A percentile compares a stretch with the other conserved stretches of the same genome.
phyloP scores from a whole-genome alignment of 2,113 vertebrate genomes.

The Callopanchax toddi region DNA sequence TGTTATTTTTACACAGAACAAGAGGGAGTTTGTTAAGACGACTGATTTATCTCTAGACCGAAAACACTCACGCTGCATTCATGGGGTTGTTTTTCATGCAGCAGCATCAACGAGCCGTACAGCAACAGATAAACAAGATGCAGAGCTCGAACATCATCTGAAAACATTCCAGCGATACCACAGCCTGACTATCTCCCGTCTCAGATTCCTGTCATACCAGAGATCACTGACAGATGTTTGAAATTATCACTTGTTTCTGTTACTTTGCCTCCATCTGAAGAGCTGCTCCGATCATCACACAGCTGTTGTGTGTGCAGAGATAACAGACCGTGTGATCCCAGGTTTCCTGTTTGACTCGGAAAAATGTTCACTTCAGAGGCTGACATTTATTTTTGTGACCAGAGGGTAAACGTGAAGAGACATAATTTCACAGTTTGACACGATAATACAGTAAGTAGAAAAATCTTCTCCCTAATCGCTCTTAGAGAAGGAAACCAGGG shows the following conservation, averaged over 20 bases:
- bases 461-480: neutral
- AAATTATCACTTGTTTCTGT: conserved; percentile 49
- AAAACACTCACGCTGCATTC: neutral
- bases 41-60: conserved; percentile 10
- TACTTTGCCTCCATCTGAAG: conserved; percentile 21
- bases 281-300: conserved; percentile 10
- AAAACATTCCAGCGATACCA: conserved; percentile 75
- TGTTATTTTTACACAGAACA: conserved; percentile 41
- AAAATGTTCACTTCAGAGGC: neutral
- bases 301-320: neutral
- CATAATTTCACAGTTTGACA: neutral
- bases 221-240: conserved; percentile 68
- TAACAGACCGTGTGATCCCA: neutral
- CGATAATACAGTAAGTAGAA: neutral
- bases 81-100: neutral
- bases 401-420: neutral
- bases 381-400: neutral
- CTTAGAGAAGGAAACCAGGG: neutral
- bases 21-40: conserved; percentile 31
- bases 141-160: conserved; percentile 44
- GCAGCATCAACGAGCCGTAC: conserved; percentile 40
- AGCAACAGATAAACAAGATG: conserved; percentile 38
- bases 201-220: conserved; percentile 73
- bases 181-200: conserved; percentile 68
- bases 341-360: neutral